Conservation (phyloP, 2,113 vertebrate species). For the Calidris pugnax region DNA sequence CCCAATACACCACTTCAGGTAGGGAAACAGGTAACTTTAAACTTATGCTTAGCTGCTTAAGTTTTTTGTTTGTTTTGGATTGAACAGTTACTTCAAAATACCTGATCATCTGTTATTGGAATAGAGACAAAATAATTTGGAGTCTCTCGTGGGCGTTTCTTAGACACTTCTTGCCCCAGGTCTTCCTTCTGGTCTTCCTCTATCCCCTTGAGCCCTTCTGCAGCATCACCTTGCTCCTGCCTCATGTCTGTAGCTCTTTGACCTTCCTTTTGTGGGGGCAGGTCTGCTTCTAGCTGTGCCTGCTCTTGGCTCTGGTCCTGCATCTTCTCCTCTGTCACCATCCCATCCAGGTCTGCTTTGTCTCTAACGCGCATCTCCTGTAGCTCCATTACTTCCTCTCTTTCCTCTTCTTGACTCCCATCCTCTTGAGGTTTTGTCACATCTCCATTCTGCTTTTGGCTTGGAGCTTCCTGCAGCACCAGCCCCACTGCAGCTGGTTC, state of each 20-base stretch:
- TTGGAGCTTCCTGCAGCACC: not conserved
- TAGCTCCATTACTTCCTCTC: not conserved
- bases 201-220: not conserved
- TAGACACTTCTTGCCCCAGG: not conserved
- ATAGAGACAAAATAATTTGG: conserved; percentile 68
- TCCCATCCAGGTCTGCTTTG: not conserved
- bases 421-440: not conserved
- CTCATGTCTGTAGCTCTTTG: not conserved
- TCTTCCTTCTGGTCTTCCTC: not conserved
- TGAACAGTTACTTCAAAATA: conserved; percentile 1
- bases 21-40: too few relatives aligned
- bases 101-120: conserved; percentile 59
- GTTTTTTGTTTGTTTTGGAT: not conserved
- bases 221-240: not conserved
- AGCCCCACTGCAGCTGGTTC: not conserved
- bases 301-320: not conserved
- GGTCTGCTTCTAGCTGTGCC: not conserved
- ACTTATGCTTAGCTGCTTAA: too few relatives aligned
- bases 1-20: not conserved
- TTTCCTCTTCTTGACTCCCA: not conserved
- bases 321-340: not conserved
- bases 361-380: not conserved
- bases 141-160: not conserved
- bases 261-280: not conserved
- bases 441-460: not conserved